Conservation (phyloP, 2,113 vertebrate genomes). For the Proterorhinus semilunaris region DNA sequence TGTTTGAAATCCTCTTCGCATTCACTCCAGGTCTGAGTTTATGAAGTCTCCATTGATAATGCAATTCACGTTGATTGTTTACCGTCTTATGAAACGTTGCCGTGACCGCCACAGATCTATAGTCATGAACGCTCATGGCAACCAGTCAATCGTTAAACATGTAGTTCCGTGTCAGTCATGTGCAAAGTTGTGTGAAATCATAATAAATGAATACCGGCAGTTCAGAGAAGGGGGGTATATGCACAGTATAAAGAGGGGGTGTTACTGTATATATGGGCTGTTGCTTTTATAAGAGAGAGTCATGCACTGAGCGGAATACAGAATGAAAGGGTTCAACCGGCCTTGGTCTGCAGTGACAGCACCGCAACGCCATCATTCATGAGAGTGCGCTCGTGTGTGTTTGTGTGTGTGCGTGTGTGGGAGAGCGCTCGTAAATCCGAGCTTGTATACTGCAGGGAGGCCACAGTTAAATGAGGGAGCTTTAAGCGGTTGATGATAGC, state of each 20-base stretch:
- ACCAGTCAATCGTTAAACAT: not conserved
- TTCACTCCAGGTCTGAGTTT: not conserved
- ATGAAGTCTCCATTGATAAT: not conserved
- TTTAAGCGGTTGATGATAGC: constrained; percentile 54
- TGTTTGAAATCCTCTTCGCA: not conserved
- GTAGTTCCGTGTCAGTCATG: not conserved
- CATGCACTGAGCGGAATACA: constrained; percentile 18
- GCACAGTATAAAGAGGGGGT: constrained; percentile 1
- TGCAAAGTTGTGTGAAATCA: constrained; percentile 2
- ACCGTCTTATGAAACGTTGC: not conserved
- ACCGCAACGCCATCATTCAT: constrained; percentile 54
- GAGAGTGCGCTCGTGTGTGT: constrained; percentile 10
- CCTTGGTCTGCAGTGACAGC: constrained; percentile 54
- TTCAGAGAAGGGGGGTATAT: not conserved
- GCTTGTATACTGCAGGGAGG: constrained; percentile 44
- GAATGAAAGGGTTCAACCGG: constrained; percentile 35
- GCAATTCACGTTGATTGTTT: not conserved
- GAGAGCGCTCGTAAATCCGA: constrained; percentile 41
- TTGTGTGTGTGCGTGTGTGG: constrained; percentile 14
- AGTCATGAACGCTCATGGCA: not conserved
- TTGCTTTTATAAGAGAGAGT: constrained; percentile 6
- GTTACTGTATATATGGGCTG: not conserved
- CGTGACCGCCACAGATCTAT: not conserved
- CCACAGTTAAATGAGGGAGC: constrained; percentile 36
- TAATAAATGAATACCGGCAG: constrained; percentile 10